Conservation (phyloP, 2,113 vertebrate species). For the Esox niger region DNA sequence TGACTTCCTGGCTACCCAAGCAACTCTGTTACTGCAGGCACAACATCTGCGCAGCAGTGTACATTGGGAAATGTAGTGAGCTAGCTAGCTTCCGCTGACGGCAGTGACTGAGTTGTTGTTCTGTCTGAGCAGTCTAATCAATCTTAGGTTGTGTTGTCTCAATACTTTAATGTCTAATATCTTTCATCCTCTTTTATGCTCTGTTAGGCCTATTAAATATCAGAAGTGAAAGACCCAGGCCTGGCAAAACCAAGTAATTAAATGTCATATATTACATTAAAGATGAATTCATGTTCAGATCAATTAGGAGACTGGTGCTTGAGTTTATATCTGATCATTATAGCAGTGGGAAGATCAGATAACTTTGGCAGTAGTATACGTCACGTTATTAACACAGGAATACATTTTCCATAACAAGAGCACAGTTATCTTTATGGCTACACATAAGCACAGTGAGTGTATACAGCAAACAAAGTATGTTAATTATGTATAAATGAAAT, state of each 20-base stretch:
- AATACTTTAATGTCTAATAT: too few relatives aligned
- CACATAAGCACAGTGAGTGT: constrained; percentile 38
- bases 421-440: constrained; percentile 41
- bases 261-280: background rate
- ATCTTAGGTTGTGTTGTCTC: too few relatives aligned
- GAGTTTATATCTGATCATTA: background rate
- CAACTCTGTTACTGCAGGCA: constrained; percentile 20
- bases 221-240: background rate
- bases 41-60: constrained; percentile 40
- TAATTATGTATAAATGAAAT: too few relatives aligned
- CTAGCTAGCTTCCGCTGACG: background rate
- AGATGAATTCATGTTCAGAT: background rate
- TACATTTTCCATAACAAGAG: background rate
- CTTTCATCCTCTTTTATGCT: too few relatives aligned
- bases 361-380: background rate
- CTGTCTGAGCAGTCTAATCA: too few relatives aligned
- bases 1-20: constrained; percentile 12
- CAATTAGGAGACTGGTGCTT: background rate
- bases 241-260: background rate
- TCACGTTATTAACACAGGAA: constrained; percentile 3
- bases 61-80: constrained; percentile 16
- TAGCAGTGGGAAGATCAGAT: background rate
- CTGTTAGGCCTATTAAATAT: background rate
- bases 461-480: too few relatives aligned
- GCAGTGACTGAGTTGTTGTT: too few relatives aligned